Base-by-base conservation (phyloP, 2,797 vertebrate genomes). In the Spea hammondii region DNA sequence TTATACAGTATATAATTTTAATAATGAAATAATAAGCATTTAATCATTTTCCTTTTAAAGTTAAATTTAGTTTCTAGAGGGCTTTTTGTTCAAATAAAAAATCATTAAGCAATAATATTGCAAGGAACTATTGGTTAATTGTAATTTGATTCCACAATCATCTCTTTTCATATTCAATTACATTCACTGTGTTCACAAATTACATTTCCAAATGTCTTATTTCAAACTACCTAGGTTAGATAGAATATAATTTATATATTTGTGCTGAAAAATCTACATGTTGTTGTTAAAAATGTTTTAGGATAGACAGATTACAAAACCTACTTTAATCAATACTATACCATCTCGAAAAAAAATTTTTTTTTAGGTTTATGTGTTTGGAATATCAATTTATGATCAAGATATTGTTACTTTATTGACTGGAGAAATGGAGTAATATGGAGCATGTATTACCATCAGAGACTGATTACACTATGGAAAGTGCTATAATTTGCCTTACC, bases 131-230 rank as follows among this genome's bases (percentile, higher is more conserved):
- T 59, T 70, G 48, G 14, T 59, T 79, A 67, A 73, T 79, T 73
- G 64, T 68, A 79, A 73, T 79, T 67, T 73, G 45, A 79, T 73
- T 78, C 45, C 72, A 68, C 70, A 72, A 73, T 79, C 53, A 73
- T 79, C 12, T 46, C 64, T 67, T 72, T 73, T 73, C 64, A 79
- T 79, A 57, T 79, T 79, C 62, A 72, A 67, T 78, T 66, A 72
- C 51, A 66, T 72, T 50, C 47, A 72, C 70, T 60, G 44, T 60
- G 50, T 49, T 72, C 70, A 72, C 51, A 78, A 78, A 78, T 72
- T 72, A 65, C 51, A 72, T 79, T 67, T 78, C 68, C 12, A 79
- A 79, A 73, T 79, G 62, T 67, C 65, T 79, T 70, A 79, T 72
- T 72, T 67, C 51, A 72, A 60, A 55, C 49, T 73, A 59, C 62